phyloP scores from a whole-genome alignment of 92 coral and sea anemone genomes.

The Palythoa caribaeorum region DNA sequence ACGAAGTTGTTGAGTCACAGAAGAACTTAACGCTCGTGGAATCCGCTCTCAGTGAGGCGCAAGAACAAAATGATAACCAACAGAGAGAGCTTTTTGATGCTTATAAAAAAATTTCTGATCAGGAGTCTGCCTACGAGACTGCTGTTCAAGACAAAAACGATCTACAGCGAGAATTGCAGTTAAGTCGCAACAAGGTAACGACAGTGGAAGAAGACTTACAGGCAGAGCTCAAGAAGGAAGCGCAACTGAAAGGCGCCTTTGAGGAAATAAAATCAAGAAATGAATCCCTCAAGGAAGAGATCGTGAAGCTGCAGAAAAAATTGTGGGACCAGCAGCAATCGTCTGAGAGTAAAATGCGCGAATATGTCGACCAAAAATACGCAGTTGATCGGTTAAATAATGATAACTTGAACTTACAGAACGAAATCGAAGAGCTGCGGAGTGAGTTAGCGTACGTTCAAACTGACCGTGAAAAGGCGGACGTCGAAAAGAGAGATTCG shows the following conservation, averaged over 20 bases:
- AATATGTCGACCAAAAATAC: slow-evolving; percentile 76
- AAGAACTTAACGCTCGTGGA: slow-evolving; percentile 73
- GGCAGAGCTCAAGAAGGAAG: slow-evolving; percentile 83
- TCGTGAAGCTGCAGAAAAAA: slow-evolving; percentile 83
- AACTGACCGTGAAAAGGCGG: slow-evolving; percentile 77
- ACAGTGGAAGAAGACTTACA: slow-evolving; percentile 91
- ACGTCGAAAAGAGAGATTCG: slow-evolving; percentile 74
- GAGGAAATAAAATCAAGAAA: slow-evolving; percentile 89
- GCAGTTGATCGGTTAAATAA: slow-evolving; percentile 77
- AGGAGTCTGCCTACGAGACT: slow-evolving; percentile 86
- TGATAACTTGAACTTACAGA: slow-evolving; percentile 73
- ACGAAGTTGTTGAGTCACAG: slow-evolving; percentile 80
- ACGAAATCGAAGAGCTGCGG: slow-evolving; percentile 76
- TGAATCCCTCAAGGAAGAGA: slow-evolving; percentile 89
- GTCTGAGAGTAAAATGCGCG: slow-evolving; percentile 66
- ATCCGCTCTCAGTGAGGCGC: slow-evolving; percentile 73
- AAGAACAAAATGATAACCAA: slow-evolving; percentile 69
- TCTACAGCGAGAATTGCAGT: slow-evolving; percentile 79
- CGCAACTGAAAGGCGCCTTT: slow-evolving; percentile 85
- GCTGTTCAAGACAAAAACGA: slow-evolving; percentile 82
- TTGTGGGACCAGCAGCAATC: slow-evolving; percentile 85
- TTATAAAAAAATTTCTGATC: slow-evolving; percentile 83
- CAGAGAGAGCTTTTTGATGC: slow-evolving; percentile 91
- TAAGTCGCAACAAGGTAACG: slow-evolving; percentile 71
- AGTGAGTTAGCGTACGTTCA: slow-evolving; percentile 72